phyloP scores from a whole-genome alignment of 2,113 vertebrate species.

The Gyps fulvus region DNA sequence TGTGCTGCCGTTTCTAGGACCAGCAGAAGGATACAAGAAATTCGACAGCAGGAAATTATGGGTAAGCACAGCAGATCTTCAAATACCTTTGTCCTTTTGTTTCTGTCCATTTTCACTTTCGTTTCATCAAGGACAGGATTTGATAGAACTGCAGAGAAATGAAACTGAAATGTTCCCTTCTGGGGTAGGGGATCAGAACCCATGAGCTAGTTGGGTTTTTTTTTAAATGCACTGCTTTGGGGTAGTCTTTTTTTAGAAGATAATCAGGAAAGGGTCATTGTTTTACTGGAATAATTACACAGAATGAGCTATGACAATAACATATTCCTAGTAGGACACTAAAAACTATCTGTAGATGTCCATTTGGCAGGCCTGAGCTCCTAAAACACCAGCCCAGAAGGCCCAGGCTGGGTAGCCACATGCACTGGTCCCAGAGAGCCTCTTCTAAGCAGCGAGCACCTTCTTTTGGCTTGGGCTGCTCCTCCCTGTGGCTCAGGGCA shows the following conservation, averaged over 20 bases:
- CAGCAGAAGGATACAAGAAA: neutral
- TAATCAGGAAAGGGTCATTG: neutral
- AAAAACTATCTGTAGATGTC: neutral
- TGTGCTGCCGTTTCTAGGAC: neutral
- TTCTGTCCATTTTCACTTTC: slow-evolving; percentile 7
- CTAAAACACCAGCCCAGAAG: neutral
- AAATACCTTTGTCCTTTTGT: neutral
- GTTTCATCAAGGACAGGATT: neutral
- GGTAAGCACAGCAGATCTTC: neutral
- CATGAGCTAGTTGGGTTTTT: neutral
- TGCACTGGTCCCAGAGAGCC: neutral
- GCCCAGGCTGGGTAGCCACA: neutral
- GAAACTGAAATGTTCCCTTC: neutral
- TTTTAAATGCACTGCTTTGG: neutral
- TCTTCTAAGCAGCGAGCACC: neutral
- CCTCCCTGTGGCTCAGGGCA: neutral
- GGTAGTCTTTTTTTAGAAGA: neutral
- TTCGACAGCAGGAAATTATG: neutral
- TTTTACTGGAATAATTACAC: neutral
- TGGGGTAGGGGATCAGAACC: neutral
- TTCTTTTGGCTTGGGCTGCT: neutral
- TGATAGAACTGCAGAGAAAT: neutral
- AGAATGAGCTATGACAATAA: neutral
- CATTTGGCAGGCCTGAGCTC: neutral
- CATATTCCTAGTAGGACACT: neutral